Evolutionary conservation across 2,888 invertebrate species (phyloP).

Genomic region (Trichogramma dendrolimi): DNA sequence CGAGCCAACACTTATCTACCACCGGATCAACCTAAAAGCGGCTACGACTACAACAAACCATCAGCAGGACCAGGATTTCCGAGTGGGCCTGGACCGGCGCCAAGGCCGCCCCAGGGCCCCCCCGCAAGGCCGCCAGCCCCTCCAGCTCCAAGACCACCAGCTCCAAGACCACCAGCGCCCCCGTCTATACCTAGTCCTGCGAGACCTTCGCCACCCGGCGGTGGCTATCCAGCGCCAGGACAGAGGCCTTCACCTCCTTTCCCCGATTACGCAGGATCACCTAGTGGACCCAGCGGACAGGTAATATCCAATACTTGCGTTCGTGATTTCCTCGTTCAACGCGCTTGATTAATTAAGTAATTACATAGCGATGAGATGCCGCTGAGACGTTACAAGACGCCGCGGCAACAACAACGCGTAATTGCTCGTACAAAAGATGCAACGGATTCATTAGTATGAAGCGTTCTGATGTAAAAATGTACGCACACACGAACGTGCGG

Average conservation of each 20-base stretch:
- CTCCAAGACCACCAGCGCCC: slow-evolving; percentile 29
- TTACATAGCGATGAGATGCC: too few species aligned
- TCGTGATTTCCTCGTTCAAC: background rate
- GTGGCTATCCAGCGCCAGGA: slow-evolving; percentile 40
- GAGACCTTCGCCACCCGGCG: slow-evolving; percentile 26
- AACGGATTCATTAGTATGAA: too few species aligned
- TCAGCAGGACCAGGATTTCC: slow-evolving; percentile 58
- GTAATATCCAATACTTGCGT: slow-evolving; percentile 38
- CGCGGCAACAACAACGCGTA: too few species aligned
- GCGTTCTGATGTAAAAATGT: too few species aligned
- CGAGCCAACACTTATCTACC: slow-evolving; percentile 68
- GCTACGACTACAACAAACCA: slow-evolving; percentile 70
- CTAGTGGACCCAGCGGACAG: slow-evolving; percentile 36
- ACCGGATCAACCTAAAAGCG: slow-evolving; percentile 58
- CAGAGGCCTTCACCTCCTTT: slow-evolving; percentile 42
- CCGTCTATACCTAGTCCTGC: slow-evolving; percentile 33
- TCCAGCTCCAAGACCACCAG: slow-evolving; percentile 10
- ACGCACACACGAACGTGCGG: too few species aligned
- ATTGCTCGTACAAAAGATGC: too few species aligned
- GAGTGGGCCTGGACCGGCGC: slow-evolving; percentile 28
- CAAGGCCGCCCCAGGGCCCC: slow-evolving; percentile 22
- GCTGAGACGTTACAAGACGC: too few species aligned
- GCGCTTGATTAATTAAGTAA: too few species aligned
- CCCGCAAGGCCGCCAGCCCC: slow-evolving; percentile 31
- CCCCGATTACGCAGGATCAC: slow-evolving; percentile 41